Evolutionary conservation across 2,888 invertebrate species (phyloP).

Genomic region (Ethmia dodecea): DNA sequence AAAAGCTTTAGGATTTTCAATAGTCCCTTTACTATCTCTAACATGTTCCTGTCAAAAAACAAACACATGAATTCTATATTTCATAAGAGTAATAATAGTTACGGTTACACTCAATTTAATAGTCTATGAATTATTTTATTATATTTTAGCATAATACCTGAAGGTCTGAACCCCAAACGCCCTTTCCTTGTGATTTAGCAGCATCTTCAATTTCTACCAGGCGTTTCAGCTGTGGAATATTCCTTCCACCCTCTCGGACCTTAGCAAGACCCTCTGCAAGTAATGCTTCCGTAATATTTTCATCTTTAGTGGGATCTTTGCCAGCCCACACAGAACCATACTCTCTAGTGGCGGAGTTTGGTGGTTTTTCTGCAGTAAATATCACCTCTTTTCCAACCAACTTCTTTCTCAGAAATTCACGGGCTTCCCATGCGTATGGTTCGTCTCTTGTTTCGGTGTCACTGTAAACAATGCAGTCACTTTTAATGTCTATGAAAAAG

Average conservation of each 20-base stretch:
- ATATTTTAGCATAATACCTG: too few species aligned
- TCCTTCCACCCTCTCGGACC: slow-evolving; percentile 80
- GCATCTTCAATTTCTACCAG: slow-evolving; percentile 92
- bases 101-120: not conserved
- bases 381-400: slow-evolving; percentile 93
- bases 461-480: slow-evolving; percentile 44
- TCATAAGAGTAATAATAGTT: not conserved
- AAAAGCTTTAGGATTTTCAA: slow-evolving; percentile 84
- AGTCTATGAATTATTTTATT: not conserved
- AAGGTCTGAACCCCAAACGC: slow-evolving; percentile 82
- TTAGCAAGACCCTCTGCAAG: slow-evolving; percentile 93
- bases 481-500: too few species aligned
- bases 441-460: slow-evolving; percentile 88
- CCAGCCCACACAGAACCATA: slow-evolving; percentile 93
- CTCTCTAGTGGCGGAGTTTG: slow-evolving; percentile 87
- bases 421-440: slow-evolving; percentile 98
- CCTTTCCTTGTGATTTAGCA: slow-evolving; percentile 92
- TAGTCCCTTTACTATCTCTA: slow-evolving; percentile 91
- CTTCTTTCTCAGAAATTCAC: slow-evolving; percentile 95
- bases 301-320: slow-evolving; percentile 85
- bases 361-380: slow-evolving; percentile 90
- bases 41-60: slow-evolving; percentile 79
- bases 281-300: slow-evolving; percentile 92
- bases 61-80: too few species aligned
- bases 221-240: slow-evolving; percentile 80